phyloP scores from a whole-genome alignment of 2,888 invertebrate genomes.

The Seladonia tumulorum region DNA sequence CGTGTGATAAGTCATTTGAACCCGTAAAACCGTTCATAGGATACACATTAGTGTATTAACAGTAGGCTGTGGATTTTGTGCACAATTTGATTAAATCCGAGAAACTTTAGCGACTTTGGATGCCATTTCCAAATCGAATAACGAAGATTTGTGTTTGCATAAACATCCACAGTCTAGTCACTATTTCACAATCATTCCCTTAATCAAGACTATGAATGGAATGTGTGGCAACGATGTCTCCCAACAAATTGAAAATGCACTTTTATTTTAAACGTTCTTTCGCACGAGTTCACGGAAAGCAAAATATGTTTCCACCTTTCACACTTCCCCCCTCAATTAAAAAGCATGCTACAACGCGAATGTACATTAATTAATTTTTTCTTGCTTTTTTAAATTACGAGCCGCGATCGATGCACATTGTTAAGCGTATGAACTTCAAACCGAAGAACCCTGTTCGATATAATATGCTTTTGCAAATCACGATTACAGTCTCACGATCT shows the following conservation, averaged over 20 bases:
- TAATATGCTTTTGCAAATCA: conserved; percentile 71
- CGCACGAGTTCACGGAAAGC: not conserved
- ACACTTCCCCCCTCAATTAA: conserved; percentile 36
- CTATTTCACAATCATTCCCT: not conserved
- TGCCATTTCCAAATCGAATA: not conserved
- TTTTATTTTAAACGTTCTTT: not conserved
- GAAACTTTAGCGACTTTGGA: not conserved
- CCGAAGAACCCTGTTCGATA: conserved; percentile 77
- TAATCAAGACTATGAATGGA: not conserved
- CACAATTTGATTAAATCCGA: not conserved
- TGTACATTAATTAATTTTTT: conserved; percentile 2
- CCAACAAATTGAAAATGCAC: not conserved
- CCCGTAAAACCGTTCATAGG: not conserved
- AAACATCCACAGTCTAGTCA: not conserved
- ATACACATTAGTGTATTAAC: not conserved
- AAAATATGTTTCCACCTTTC: conserved; percentile 17
- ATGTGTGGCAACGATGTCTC: not conserved
- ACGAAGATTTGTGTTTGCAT: not conserved
- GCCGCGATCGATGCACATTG: conserved; percentile 64
- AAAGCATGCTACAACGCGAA: conserved; percentile 67
- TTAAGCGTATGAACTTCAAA: conserved; percentile 72
- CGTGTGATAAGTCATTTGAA: not conserved
- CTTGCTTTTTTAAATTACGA: conserved; percentile 18
- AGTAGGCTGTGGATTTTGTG: not conserved
- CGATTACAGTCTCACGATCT: conserved; percentile 73